Percentiles rank a stretch among this genome's conserved stretches.
Evolutionary conservation across 2,113 vertebrate species (phyloP).

Genomic region (Smithornis capensis): DNA sequence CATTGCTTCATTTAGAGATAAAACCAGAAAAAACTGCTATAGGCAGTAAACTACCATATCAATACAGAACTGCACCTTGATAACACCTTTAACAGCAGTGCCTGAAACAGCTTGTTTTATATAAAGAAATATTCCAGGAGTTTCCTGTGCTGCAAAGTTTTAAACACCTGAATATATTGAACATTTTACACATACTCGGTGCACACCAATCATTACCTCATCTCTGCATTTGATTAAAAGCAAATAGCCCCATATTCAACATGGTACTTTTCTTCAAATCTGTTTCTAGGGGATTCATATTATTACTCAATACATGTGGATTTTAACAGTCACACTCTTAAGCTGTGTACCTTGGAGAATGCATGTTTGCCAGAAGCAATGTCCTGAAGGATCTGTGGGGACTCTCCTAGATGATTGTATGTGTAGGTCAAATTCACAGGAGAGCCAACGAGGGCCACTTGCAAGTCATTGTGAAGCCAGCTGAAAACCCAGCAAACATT

Average conservation of each 20-base stretch:
- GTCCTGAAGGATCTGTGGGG: conserved; percentile 84
- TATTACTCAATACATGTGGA: not conserved
- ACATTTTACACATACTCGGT: not conserved
- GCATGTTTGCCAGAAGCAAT: conserved; percentile 87
- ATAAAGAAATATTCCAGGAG: not conserved
- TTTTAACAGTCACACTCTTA: not conserved
- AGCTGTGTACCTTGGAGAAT: conserved; percentile 83
- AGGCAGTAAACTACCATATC: not conserved
- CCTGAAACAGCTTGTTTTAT: not conserved
- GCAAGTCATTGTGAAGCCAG: conserved; percentile 97
- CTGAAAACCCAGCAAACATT: conserved; percentile 71
- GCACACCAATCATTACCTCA: not conserved
- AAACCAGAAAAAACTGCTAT: not conserved
- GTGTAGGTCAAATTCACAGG: conserved; percentile 89
- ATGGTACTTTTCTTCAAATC: not conserved
- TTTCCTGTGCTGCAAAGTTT: not conserved
- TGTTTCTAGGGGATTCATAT: not conserved
- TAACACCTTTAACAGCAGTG: not conserved
- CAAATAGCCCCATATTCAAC: not conserved
- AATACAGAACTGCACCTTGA: not conserved
- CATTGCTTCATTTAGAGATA: not conserved
- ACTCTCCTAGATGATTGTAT: conserved; percentile 92
- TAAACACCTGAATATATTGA: not conserved
- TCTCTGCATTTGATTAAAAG: not conserved
- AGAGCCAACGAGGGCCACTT: conserved; percentile 88